Base-by-base conservation (phyloP, 2,797 vertebrate genomes). In the Phoxinus dragarum region DNA sequence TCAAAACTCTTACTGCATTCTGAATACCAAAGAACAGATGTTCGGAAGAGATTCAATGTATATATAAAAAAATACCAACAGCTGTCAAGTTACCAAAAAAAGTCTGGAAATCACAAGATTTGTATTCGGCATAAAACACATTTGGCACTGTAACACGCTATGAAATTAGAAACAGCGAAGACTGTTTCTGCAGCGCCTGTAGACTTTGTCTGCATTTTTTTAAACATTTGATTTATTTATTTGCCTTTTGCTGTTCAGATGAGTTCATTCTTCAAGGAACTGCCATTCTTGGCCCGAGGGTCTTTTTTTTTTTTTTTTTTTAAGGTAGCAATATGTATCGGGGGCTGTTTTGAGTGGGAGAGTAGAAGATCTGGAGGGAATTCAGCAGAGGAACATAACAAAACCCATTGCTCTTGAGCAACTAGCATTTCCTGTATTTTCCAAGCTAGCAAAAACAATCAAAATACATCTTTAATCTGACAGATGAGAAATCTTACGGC, bases 141-240 rank as follows among this genome's bases (percentile, higher is more conserved):
- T 73, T 40, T 21, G 54, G 66, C 23, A 69, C 68, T 54, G 66
- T 69, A 75, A 82, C 47, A 64, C 16, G 12, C 85, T 66, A 52
- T 75, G 78, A 68, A 87, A 75, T 85, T 81, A 88, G 73, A 83
- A 69, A 68, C 21, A 17, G 59, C 11, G 4, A 74, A 69, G 64
- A 83, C 3, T 1, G 21, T 76, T 73, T 69, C 66, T 85, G 76
- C 84, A 56, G 75, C 6, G 56, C 64, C 38, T 82, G 31, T 31
- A 66, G 64, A 71, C 54, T 84, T 54, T 72, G 44, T 85, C 80
- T 86, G 84, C 47, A 88, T 86, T 89, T 89, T 82, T 90, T 88
- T 49, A 12, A 78, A 82, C 88, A 69, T 91, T 82, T 91, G 91
- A 92, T 91, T 93, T 93, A 93, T 94, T 91, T 92, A 93, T 91